Evolutionary conservation across 2,113 vertebrate species (phyloP).

Genomic region (Cyrtonyx montezumae): DNA sequence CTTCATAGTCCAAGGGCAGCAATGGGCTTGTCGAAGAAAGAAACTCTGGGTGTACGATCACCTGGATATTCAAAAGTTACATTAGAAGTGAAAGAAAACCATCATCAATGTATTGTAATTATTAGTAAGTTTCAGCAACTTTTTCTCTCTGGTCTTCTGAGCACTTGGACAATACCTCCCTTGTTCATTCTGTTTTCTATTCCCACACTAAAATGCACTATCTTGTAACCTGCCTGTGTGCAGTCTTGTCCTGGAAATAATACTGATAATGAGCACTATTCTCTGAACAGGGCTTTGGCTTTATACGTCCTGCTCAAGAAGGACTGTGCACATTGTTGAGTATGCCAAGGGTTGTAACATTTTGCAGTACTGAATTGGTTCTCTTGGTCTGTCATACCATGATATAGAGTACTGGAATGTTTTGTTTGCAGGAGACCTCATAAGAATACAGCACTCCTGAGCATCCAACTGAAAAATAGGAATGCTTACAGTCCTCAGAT

Average conservation of each 20-base stretch:
- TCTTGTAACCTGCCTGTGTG: neutral
- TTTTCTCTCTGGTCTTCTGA: neutral
- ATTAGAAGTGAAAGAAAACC: slow-evolving; percentile 17
- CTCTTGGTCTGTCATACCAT: neutral
- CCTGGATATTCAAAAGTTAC: slow-evolving; percentile 74
- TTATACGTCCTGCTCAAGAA: neutral
- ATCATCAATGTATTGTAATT: neutral
- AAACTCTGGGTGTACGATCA: slow-evolving; percentile 96
- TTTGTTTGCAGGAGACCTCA: neutral
- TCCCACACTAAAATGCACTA: neutral
- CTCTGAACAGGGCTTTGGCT: neutral
- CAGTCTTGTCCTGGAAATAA: neutral
- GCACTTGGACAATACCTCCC: neutral
- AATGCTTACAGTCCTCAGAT: neutral
- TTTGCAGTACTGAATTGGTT: neutral
- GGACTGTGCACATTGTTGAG: neutral
- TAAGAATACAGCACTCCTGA: neutral
- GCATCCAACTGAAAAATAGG: neutral
- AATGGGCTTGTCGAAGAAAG: slow-evolving; percentile 96
- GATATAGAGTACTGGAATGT: neutral
- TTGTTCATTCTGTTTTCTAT: neutral
- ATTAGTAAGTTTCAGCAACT: neutral
- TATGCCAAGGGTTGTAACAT: neutral
- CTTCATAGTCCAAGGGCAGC: slow-evolving; percentile 96
- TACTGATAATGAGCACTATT: neutral